These are phyloP conservation scores for Blera fallax DNA, from an alignment of 2,888 invertebrate genomes.

Conservation along the genomic window DNA sequence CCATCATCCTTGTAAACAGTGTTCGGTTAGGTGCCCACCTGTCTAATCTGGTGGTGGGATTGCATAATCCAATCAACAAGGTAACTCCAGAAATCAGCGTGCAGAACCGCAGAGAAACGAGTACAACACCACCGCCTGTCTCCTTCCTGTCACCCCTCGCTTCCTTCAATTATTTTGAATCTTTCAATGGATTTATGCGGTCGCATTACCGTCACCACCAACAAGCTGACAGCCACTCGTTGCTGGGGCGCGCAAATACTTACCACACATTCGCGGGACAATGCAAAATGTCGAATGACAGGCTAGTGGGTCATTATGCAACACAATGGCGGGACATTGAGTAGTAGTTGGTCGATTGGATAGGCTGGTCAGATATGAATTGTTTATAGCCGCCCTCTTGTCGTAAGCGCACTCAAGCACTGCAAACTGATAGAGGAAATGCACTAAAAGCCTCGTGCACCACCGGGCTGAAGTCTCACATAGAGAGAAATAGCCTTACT, in stretches of 20 bases:
- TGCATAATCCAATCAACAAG: slow-evolving; percentile 25
- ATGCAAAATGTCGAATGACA: slow-evolving; percentile 47
- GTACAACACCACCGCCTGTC: background rate
- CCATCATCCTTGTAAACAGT: slow-evolving; percentile 13
- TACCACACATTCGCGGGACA: slow-evolving; percentile 41
- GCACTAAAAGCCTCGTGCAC: background rate
- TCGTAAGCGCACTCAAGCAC: slow-evolving; percentile 27
- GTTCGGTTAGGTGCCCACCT: slow-evolving; percentile 24
- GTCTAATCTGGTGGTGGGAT: background rate
- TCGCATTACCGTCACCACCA: background rate
- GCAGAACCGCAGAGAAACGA: slow-evolving; percentile 31
- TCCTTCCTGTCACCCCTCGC: background rate
- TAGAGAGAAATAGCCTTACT: background rate
- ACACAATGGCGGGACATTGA: slow-evolving; percentile 15
- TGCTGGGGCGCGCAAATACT: slow-evolving; percentile 14
- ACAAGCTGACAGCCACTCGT: background rate
- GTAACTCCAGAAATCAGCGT: slow-evolving; percentile 25
- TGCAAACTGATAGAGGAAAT: slow-evolving; percentile 31
- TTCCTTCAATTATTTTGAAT: slow-evolving; percentile 1
- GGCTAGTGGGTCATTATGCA: slow-evolving; percentile 54
- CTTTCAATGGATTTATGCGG: slow-evolving; percentile 25
- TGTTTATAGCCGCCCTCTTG: background rate
- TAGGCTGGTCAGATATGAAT: slow-evolving; percentile 4
- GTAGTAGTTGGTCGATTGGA: slow-evolving; percentile 15
- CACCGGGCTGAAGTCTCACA: background rate